Conservation (phyloP, 2,888 invertebrate genomes). For the Diabrotica balteata region DNA sequence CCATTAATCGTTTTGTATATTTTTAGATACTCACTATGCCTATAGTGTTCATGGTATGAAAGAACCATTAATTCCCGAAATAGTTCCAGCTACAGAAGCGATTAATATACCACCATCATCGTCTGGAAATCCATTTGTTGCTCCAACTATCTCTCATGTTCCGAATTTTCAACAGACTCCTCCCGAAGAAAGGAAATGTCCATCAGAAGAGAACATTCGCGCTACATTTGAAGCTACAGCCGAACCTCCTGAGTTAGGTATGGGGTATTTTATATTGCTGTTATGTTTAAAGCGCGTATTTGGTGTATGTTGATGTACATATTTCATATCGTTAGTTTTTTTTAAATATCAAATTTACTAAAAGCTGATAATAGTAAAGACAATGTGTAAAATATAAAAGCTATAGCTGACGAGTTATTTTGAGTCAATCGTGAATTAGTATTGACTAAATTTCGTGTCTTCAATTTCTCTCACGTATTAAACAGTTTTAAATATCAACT, state of each 20-base stretch:
- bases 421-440: too few relatives aligned
- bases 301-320: too few relatives aligned
- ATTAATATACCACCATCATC: background rate
- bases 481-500: too few relatives aligned
- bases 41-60: background rate
- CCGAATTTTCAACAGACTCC: constrained; percentile 48
- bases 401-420: too few relatives aligned
- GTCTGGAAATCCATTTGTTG: constrained; percentile 7
- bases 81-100: background rate
- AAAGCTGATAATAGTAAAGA: too few relatives aligned
- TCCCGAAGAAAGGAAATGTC: constrained; percentile 30
- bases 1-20: background rate
- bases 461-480: too few relatives aligned
- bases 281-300: too few relatives aligned
- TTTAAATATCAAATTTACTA: too few relatives aligned
- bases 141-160: constrained; percentile 29
- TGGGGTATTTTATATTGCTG: background rate
- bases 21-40: background rate
- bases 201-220: constrained; percentile 2
- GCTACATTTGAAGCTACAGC: constrained; percentile 2
- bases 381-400: too few relatives aligned
- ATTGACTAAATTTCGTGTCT: too few relatives aligned
- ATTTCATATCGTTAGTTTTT: too few relatives aligned
- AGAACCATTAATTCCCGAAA: background rate
- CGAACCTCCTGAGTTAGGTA: constrained; percentile 5